Evolutionary conservation across 2,797 vertebrate species (phyloP).

Genomic region (Discoglossus pictus): DNA sequence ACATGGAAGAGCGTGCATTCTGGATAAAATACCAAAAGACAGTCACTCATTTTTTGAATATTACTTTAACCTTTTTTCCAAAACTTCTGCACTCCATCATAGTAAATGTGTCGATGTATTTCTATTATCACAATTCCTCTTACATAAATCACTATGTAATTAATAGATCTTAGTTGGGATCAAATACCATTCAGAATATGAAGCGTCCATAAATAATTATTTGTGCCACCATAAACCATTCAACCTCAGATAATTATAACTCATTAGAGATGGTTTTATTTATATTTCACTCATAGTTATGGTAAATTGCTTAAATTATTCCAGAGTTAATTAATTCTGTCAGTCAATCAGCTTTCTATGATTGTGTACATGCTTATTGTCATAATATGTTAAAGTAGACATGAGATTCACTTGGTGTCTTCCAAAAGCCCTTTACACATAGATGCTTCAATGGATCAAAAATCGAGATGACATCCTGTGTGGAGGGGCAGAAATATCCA

Average conservation of each 20-base stretch:
- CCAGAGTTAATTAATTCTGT: slow-evolving; percentile 47
- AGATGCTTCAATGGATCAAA: slow-evolving; percentile 51
- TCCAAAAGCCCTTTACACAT: slow-evolving; percentile 55
- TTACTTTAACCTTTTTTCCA: too few species aligned
- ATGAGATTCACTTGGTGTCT: slow-evolving; percentile 37
- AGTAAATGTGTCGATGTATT: too few species aligned
- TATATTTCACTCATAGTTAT: neutral
- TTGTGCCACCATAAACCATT: slow-evolving; percentile 6
- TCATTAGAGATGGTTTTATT: neutral
- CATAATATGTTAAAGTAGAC: slow-evolving; percentile 36
- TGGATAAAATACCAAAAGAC: too few species aligned
- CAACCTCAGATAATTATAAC: slow-evolving; percentile 7
- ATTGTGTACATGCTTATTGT: slow-evolving; percentile 41
- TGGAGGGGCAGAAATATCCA: slow-evolving; percentile 49
- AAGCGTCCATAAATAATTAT: neutral
- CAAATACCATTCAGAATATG: neutral
- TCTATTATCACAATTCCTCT: too few species aligned
- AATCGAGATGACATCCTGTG: slow-evolving; percentile 59
- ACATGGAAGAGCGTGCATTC: too few species aligned
- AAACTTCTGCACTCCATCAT: too few species aligned
- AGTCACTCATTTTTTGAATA: too few species aligned
- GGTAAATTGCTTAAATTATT: slow-evolving; percentile 30
- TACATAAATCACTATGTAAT: neutral
- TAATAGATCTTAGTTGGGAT: neutral
- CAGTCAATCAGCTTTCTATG: slow-evolving; percentile 18